Conservation (phyloP, 2,113 vertebrate genomes). For the Limanda limanda region DNA sequence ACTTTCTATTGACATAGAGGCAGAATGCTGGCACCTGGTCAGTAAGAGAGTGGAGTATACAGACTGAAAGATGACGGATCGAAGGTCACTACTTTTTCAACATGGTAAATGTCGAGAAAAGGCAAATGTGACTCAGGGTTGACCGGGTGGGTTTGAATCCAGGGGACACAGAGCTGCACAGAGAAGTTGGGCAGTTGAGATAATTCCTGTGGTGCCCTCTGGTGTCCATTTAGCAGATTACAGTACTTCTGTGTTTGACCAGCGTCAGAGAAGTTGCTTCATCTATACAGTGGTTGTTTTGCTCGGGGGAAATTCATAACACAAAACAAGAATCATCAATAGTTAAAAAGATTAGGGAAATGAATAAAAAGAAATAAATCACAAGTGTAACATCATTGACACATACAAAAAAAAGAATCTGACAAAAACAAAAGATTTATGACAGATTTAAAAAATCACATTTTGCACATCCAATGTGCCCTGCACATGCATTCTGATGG, state of each 20-base stretch:
- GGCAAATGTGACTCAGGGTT: neutral
- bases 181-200: slow-evolving; percentile 23
- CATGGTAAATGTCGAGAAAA: slow-evolving; percentile 23
- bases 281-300: slow-evolving; percentile 52
- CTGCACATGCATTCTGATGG: slow-evolving; percentile 76
- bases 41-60: slow-evolving; percentile 49
- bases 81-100: slow-evolving; percentile 37
- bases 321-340: slow-evolving; percentile 38
- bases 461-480: slow-evolving; percentile 71
- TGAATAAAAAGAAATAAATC: slow-evolving; percentile 6
- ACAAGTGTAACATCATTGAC: slow-evolving; percentile 37
- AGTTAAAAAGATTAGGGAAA: slow-evolving; percentile 53
- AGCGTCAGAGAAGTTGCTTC: slow-evolving; percentile 33
- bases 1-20: slow-evolving; percentile 68
- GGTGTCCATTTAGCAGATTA: slow-evolving; percentile 65
- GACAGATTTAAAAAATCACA: slow-evolving; percentile 37
- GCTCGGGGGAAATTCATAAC: slow-evolving; percentile 30
- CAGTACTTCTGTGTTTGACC: slow-evolving; percentile 70
- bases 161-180: slow-evolving; percentile 24
- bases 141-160: slow-evolving; percentile 23
- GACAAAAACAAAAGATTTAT: slow-evolving; percentile 14
- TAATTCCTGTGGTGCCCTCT: slow-evolving; percentile 59
- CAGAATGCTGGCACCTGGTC: slow-evolving; percentile 66
- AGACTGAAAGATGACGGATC: slow-evolving; percentile 43
- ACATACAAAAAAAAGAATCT: slow-evolving; percentile 6